phyloP scores from a whole-genome alignment of 2,888 invertebrate genomes.

The Nephrotoma guestfalica region DNA sequence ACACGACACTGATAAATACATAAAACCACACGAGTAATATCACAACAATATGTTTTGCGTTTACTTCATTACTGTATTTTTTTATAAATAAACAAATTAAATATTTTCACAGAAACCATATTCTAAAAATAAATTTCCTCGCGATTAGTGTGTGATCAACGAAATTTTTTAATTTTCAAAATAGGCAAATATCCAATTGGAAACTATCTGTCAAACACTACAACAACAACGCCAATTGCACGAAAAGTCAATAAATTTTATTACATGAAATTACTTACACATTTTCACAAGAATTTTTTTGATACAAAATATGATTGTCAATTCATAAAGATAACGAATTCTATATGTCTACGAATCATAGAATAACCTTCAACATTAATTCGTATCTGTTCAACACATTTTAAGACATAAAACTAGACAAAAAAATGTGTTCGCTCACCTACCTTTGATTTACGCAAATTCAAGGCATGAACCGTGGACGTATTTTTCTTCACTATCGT shows the following conservation, averaged over 20 bases:
- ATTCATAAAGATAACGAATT: neutral
- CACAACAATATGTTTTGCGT: neutral
- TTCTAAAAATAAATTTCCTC: neutral
- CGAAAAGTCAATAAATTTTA: neutral
- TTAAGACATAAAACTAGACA: neutral
- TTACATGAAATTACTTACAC: neutral
- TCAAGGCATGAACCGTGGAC: conserved; percentile 1
- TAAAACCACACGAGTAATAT: neutral
- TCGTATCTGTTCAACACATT: neutral
- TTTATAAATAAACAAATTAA: neutral
- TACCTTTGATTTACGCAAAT: conserved; percentile 5
- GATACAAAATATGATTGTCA: neutral
- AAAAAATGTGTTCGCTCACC: neutral
- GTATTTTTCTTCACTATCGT: neutral
- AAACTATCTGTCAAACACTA: neutral
- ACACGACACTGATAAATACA: neutral
- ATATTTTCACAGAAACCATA: neutral
- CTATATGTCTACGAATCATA: neutral
- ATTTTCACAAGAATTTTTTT: neutral
- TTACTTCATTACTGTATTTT: neutral
- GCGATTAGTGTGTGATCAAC: neutral
- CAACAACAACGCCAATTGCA: neutral
- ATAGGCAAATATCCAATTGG: neutral
- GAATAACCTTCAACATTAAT: neutral
- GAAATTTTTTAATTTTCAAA: neutral